A percentile compares a stretch with the other conserved stretches of the same genome.
These are phyloP conservation scores for Acromyrmex heyeri DNA, from an alignment of 1,140 invertebrate genomes.

Conservation along the genomic window DNA sequence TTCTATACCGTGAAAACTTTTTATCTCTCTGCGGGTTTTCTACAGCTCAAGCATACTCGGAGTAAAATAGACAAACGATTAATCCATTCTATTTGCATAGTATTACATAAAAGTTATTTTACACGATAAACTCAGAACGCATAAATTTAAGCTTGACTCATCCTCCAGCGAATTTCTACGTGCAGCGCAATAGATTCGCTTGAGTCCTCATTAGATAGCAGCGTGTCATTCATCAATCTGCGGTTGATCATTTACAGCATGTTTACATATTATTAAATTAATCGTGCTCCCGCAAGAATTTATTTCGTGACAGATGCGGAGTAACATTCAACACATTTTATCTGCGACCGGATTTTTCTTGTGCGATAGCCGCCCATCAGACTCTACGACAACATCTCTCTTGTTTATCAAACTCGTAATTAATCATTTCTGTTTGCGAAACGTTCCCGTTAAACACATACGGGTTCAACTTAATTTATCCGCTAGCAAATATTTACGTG, in stretches of 20 bases:
- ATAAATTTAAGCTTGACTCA: slow-evolving; percentile 7
- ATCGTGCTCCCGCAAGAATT: not conserved
- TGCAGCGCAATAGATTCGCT: not conserved
- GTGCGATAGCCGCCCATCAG: not conserved
- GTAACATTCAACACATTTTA: slow-evolving; percentile 4
- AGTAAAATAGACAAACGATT: not conserved
- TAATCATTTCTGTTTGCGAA: slow-evolving; percentile 4
- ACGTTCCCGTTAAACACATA: not conserved
- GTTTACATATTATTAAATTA: slow-evolving; percentile 10
- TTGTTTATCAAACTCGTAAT: not conserved
- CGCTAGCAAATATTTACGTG: not conserved
- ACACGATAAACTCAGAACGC: not conserved
- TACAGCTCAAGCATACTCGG: not conserved
- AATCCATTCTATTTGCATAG: not conserved
- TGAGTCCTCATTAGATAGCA: not conserved
- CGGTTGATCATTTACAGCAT: slow-evolving; percentile 6
- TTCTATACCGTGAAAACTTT: not conserved
- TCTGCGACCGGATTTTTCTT: not conserved
- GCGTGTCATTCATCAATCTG: not conserved
- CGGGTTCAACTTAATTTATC: not conserved
- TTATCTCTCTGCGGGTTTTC: not conserved
- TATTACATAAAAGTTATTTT: not conserved
- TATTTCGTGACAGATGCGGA: not conserved
- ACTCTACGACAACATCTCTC: not conserved
- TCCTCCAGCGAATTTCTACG: not conserved